These are phyloP conservation scores for Cerastoderma edule DNA, from an alignment of 2,888 invertebrate genomes.

Conservation along the genomic window DNA sequence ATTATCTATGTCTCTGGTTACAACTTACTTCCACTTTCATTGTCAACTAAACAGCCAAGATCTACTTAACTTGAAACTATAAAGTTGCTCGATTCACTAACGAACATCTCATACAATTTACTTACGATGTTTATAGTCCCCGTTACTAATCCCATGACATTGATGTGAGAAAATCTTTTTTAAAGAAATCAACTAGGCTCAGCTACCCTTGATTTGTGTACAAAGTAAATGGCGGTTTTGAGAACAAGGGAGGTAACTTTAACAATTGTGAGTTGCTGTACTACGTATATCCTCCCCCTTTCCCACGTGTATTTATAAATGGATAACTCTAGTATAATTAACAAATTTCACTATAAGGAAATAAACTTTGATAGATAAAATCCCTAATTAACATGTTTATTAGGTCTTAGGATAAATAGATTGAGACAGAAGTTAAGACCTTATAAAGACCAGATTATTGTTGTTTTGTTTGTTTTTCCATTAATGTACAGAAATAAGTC, in stretches of 20 bases:
- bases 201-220: neutral
- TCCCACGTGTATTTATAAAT: neutral
- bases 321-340: too few species aligned
- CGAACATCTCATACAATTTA: neutral
- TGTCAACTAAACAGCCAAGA: neutral
- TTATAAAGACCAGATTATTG: too few species aligned
- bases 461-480: too few species aligned
- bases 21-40: too few species aligned
- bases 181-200: too few species aligned
- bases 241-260: conserved; percentile 7
- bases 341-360: neutral
- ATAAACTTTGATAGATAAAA: neutral
- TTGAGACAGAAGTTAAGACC: too few species aligned
- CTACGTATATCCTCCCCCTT: neutral
- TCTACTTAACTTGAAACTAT: neutral
- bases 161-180: too few species aligned
- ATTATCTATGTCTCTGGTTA: too few species aligned
- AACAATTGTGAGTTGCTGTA: neutral
- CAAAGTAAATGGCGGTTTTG: neutral
- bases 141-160: neutral
- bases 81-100: neutral
- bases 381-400: neutral
- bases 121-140: conserved; percentile 1
- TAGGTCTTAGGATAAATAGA: neutral
- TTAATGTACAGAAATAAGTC: too few species aligned